Percentiles rank a stretch among this genome's conserved stretches.
These are phyloP conservation scores for Pogoniulus pusillus DNA, from an alignment of 2,797 vertebrate species.

Conservation along the genomic window DNA sequence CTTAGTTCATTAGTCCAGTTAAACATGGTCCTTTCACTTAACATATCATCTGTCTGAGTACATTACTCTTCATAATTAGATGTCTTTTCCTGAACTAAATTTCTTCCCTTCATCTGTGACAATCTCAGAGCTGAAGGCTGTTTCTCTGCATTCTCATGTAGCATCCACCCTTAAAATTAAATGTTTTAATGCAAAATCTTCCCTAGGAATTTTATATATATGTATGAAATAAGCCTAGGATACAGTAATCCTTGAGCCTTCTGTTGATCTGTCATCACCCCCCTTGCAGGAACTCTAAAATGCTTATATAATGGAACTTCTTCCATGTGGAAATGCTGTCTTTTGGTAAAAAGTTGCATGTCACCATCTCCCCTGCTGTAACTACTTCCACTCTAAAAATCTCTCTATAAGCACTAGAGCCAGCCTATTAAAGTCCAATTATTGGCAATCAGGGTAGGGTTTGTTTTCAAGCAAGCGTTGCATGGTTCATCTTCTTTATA, in stretches of 20 bases:
- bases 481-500: neutral
- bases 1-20: neutral
- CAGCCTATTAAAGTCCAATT: neutral
- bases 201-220: neutral
- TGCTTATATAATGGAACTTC: neutral
- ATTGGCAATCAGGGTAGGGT: neutral
- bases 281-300: neutral
- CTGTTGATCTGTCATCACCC: neutral
- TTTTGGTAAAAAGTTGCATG: neutral
- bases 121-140: neutral
- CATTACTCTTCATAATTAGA: neutral
- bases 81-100: neutral
- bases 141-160: neutral
- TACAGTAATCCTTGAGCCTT: neutral
- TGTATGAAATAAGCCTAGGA: neutral
- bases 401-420: neutral
- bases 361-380: neutral
- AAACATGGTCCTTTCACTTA: neutral
- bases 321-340: fast-evolving
- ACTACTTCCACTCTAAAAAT: neutral
- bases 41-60: neutral
- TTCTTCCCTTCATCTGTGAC: neutral
- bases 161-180: neutral
- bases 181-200: fast-evolving
- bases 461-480: neutral